These are phyloP conservation scores for Hemicentrotus pulcherrimus DNA, from an alignment of 35 echinoderm and acorn worm genomes.

Conservation along the genomic window DNA sequence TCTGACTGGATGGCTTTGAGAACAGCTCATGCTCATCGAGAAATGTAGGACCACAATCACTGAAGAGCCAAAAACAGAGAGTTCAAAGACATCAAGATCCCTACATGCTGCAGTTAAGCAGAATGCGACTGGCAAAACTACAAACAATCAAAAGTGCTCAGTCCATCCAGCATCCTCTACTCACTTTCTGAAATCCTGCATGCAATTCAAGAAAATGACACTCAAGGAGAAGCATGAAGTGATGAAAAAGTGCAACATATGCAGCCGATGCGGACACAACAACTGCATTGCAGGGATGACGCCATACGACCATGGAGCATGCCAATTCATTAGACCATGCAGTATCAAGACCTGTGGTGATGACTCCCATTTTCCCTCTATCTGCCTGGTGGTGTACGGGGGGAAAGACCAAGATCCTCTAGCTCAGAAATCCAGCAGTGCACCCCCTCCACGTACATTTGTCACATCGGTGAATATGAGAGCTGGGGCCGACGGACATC, in stretches of 20 bases:
- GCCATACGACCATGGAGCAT: conserved; percentile 60
- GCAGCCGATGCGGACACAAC: conserved; percentile 75
- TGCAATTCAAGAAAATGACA: too few relatives aligned
- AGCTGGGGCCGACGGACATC: conserved; percentile 42
- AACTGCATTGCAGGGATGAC: conserved; percentile 74
- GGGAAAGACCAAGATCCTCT: conserved; percentile 32
- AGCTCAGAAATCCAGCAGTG: conserved; percentile 32
- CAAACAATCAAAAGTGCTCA: too few relatives aligned
- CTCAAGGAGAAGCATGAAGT: conserved; percentile 77
- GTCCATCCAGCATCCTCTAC: too few relatives aligned
- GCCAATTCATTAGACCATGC: conserved; percentile 78
- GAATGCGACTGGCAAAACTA: too few relatives aligned
- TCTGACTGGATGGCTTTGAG: too few relatives aligned
- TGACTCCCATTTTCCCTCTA: conserved; percentile 69
- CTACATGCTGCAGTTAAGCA: too few relatives aligned
- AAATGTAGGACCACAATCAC: too few relatives aligned
- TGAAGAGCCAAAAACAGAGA: too few relatives aligned
- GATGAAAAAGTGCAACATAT: conserved; percentile 69
- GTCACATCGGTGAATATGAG: conserved; percentile 28
- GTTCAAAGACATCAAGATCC: too few relatives aligned
- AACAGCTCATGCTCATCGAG: too few relatives aligned
- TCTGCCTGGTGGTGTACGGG: conserved; percentile 71
- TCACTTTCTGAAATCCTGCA: too few relatives aligned
- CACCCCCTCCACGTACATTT: too few relatives aligned
- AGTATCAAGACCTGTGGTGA: conserved; percentile 46